These are phyloP conservation scores for Drosophila neotestacea DNA, from an alignment of 2,888 invertebrate genomes.

Conservation along the genomic window DNA sequence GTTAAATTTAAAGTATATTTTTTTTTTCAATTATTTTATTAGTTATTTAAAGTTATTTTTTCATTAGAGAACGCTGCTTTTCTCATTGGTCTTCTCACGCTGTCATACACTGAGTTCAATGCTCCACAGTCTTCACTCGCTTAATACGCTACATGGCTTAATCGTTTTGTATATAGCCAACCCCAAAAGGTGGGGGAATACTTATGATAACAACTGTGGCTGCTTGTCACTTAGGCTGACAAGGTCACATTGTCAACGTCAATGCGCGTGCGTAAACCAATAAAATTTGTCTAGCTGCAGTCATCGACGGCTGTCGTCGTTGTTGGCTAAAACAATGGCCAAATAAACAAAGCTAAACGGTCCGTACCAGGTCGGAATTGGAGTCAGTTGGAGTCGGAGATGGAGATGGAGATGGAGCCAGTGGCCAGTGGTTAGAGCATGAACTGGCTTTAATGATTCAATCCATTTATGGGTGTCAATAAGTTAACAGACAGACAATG, in stretches of 20 bases:
- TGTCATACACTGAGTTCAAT: slow-evolving; percentile 8
- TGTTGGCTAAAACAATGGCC: slow-evolving; percentile 66
- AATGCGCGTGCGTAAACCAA: slow-evolving; percentile 77
- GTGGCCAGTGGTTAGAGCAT: slow-evolving; percentile 28
- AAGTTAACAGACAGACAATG: slow-evolving; percentile 79
- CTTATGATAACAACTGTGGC: slow-evolving; percentile 63
- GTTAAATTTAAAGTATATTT: too few species aligned
- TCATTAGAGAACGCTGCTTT: too few species aligned
- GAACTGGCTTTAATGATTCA: slow-evolving; percentile 79
- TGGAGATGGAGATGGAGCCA: neutral
- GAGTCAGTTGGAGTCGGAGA: neutral
- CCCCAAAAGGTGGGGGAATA: slow-evolving; percentile 28
- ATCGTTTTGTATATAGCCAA: slow-evolving; percentile 7
- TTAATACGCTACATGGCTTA: slow-evolving; percentile 24
- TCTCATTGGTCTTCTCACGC: slow-evolving; percentile 3
- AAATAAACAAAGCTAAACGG: slow-evolving; percentile 73
- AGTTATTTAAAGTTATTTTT: too few species aligned
- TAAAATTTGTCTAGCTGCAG: slow-evolving; percentile 75
- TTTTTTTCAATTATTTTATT: too few species aligned
- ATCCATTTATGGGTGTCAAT: slow-evolving; percentile 81
- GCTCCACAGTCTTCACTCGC: neutral
- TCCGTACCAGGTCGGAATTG: slow-evolving; percentile 12
- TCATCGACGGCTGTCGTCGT: slow-evolving; percentile 29
- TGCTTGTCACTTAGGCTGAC: slow-evolving; percentile 73
- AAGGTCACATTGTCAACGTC: slow-evolving; percentile 80